Percentiles rank a stretch among this genome's conserved stretches.
phyloP scores from a whole-genome alignment of 2,797 vertebrate genomes.

The Sternotherus odoratus region DNA sequence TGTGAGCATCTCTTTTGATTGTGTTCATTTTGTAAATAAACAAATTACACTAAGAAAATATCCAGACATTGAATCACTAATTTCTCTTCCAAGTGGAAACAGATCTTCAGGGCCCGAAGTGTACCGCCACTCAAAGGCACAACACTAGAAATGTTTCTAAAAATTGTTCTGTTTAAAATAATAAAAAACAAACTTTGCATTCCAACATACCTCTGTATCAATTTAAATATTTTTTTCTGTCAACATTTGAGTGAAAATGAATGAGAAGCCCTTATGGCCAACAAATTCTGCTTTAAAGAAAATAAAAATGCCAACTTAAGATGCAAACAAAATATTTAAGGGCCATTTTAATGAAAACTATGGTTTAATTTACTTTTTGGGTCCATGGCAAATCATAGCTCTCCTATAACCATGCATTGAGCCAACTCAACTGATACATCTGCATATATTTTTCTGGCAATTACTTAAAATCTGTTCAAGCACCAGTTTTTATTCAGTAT shows the following conservation, averaged over 20 bases:
- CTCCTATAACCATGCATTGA: background rate
- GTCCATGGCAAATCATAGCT: background rate
- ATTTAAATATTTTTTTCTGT: background rate
- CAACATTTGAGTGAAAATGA: background rate
- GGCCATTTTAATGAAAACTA: background rate
- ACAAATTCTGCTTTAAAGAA: background rate
- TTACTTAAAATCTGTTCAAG: background rate
- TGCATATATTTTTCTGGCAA: background rate
- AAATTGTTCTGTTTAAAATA: background rate
- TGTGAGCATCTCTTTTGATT: background rate
- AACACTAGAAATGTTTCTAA: background rate
- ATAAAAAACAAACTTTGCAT: background rate
- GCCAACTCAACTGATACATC: fast-evolving
- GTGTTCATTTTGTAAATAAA: background rate
- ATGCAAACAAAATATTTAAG: background rate
- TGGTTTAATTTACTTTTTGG: background rate
- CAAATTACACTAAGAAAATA: background rate
- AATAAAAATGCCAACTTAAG: background rate
- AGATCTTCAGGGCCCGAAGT: background rate
- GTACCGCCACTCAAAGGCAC: background rate
- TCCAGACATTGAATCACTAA: background rate
- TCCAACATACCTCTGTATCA: background rate
- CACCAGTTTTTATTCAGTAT: background rate
- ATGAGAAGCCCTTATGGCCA: background rate
- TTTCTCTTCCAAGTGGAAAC: background rate